Conservation (phyloP, 1,140 invertebrate genomes). For the Dreissena rostriformis region DNA sequence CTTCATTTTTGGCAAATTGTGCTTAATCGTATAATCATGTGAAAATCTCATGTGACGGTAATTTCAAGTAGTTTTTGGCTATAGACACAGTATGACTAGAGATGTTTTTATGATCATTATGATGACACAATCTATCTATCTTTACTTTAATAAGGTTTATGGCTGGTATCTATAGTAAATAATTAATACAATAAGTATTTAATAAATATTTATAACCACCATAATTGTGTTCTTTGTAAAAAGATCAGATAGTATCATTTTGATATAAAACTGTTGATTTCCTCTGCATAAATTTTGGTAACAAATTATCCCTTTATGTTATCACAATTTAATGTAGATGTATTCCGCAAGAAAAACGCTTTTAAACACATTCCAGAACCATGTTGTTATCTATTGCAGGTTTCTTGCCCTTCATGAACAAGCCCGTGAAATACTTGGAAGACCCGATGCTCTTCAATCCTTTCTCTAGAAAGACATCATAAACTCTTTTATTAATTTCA, state of each 20-base stretch:
- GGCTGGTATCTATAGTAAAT: too few species aligned
- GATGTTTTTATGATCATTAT: neutral
- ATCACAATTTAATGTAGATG: too few species aligned
- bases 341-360: neutral
- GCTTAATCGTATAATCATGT: too few species aligned
- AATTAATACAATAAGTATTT: too few species aligned
- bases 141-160: neutral
- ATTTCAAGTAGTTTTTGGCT: neutral
- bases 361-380: neutral
- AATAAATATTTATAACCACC: too few species aligned
- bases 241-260: too few species aligned
- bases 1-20: neutral
- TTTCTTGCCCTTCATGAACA: conserved; percentile 1
- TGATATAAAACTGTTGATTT: neutral
- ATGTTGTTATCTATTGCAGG: neutral
- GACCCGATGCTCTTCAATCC: conserved; percentile 1
- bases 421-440: neutral
- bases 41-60: neutral
- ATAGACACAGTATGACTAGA: neutral
- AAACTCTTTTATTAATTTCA: neutral
- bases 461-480: neutral
- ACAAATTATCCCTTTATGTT: neutral
- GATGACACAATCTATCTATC: neutral
- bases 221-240: too few species aligned
- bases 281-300: neutral